Evolutionary conservation across 2,797 vertebrate genomes (phyloP).

Genomic region (Gastrophryne carolinensis): DNA sequence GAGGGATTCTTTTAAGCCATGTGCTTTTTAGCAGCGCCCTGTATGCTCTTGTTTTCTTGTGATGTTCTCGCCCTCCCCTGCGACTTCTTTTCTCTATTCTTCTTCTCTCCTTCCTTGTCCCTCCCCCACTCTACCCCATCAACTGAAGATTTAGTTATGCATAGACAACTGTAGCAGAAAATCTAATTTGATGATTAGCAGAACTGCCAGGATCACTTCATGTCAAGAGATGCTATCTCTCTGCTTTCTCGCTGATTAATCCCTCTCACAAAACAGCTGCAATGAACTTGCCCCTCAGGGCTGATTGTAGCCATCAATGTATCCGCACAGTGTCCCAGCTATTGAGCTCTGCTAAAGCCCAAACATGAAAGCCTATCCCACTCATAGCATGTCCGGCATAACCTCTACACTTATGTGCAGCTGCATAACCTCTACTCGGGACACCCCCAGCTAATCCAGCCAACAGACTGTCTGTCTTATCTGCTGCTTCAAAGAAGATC

Average conservation of each 20-base stretch:
- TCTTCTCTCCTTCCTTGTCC: conserved; percentile 13
- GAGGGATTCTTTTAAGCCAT: conserved; percentile 9
- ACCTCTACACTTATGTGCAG: not conserved
- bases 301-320: conserved; percentile 45
- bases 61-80: conserved; percentile 9
- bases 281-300: conserved; percentile 48
- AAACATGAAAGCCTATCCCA: conserved; percentile 2
- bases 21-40: conserved; percentile 10
- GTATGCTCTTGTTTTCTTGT: conserved; percentile 18
- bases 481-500: not conserved
- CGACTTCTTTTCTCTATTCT: conserved; percentile 18
- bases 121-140: conserved; percentile 49
- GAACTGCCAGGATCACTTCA: conserved; percentile 53
- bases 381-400: not conserved
- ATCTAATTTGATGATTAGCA: conserved; percentile 54
- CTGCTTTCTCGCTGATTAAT: conserved; percentile 51
- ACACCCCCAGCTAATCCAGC: not conserved
- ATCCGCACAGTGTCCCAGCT: conserved; percentile 29
- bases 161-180: conserved; percentile 55
- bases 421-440: not conserved
- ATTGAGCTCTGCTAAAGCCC: conserved; percentile 14
- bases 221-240: conserved; percentile 52
- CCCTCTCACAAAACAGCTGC: conserved; percentile 53
- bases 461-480: too few relatives aligned
- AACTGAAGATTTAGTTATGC: conserved; percentile 51